Conservation (phyloP, 1,140 invertebrate genomes). For the Drosophila takahashii region DNA sequence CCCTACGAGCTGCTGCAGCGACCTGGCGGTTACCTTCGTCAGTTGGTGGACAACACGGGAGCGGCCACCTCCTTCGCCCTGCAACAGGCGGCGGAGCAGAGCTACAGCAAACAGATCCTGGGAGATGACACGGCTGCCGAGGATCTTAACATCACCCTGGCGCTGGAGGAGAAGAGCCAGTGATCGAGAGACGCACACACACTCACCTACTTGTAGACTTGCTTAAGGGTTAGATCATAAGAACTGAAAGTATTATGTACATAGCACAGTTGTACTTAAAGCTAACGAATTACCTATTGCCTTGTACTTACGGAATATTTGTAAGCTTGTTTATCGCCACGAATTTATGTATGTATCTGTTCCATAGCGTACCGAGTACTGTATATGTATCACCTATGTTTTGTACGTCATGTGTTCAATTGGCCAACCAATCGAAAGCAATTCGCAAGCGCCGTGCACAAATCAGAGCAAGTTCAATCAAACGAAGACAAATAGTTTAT, state of each 20-base stretch:
- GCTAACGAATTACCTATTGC: conserved; percentile 53
- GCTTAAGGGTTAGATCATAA: conserved; percentile 38
- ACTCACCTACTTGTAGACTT: conserved; percentile 5
- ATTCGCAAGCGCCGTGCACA: conserved; percentile 51
- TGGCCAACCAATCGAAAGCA: conserved; percentile 38
- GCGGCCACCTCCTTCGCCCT: conserved; percentile 78
- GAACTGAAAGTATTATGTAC: conserved; percentile 77
- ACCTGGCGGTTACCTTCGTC: conserved; percentile 85
- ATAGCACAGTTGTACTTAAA: conserved; percentile 60
- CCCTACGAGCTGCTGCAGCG: conserved; percentile 88
- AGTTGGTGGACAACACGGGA: conserved; percentile 87
- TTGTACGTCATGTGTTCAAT: conserved; percentile 52
- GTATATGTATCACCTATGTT: conserved; percentile 33
- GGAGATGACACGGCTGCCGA: conserved; percentile 43
- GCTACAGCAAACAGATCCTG: conserved; percentile 56
- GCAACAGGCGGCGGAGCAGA: conserved; percentile 79
- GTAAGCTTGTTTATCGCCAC: conserved; percentile 55
- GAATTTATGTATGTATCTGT: conserved; percentile 66
- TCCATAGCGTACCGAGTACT: conserved; percentile 21
- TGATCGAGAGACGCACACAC: conserved; percentile 9
- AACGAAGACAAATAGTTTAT: conserved; percentile 40
- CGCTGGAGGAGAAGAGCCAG: conserved; percentile 51
- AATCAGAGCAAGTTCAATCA: conserved; percentile 50
- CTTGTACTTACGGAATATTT: conserved; percentile 54
- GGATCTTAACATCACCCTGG: conserved; percentile 51